These are phyloP conservation scores for Campylomormyrus numenius DNA, from an alignment of 2,113 vertebrate species.

Conservation along the genomic window DNA sequence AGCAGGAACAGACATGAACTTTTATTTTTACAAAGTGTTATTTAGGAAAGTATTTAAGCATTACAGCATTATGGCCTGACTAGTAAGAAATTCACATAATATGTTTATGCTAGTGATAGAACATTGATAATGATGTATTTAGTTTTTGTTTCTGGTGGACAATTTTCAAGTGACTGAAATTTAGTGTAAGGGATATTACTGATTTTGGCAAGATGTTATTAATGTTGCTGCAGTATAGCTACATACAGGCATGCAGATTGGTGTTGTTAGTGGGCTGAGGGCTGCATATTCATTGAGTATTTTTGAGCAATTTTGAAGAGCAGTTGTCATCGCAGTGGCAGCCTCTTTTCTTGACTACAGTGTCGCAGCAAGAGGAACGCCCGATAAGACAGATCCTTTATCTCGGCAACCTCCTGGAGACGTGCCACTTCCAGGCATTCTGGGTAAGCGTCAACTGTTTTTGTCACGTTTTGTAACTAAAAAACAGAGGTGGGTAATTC, in stretches of 20 bases:
- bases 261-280: neutral
- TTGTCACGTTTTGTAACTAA: neutral
- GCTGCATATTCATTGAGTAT: neutral
- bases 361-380: constrained; percentile 77
- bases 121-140: neutral
- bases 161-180: neutral
- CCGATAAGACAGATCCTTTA: constrained; percentile 87
- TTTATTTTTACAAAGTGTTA: neutral
- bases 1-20: neutral
- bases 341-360: constrained; percentile 63
- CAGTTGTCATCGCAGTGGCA: neutral
- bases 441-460: constrained; percentile 65
- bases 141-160: neutral
- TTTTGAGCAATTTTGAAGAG: neutral
- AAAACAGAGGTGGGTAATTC: neutral
- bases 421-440: constrained; percentile 88
- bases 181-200: neutral
- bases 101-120: neutral
- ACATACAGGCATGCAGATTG: neutral
- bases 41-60: neutral
- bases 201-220: neutral
- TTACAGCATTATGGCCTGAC: neutral
- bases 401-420: constrained; percentile 83
- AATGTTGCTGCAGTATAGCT: neutral
- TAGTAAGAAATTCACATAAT: neutral